A percentile compares a stretch with the other conserved stretches of the same genome.
phyloP scores from a whole-genome alignment of 2,888 invertebrate genomes.

The Eupithecia inturbata region DNA sequence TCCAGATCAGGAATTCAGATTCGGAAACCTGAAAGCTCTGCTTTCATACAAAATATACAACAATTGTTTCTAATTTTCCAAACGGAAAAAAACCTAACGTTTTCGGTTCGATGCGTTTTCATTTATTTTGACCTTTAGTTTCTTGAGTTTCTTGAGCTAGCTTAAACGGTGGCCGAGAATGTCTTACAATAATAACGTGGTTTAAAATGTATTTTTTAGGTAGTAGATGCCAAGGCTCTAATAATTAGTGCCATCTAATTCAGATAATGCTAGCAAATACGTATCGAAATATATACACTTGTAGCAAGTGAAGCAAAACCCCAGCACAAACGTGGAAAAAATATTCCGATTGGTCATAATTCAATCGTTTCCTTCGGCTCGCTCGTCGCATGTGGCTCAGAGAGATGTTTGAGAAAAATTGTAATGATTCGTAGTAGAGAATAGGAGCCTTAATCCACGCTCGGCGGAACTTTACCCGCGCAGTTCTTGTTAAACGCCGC shows the following conservation, averaged over 20 bases:
- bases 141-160: neutral
- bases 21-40: too few relatives aligned
- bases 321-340: neutral
- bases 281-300: neutral
- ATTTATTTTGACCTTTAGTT: too few relatives aligned
- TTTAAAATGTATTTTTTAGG: neutral
- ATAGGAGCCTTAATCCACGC: constrained; percentile 58
- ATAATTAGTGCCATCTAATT: neutral
- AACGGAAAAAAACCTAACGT: too few relatives aligned
- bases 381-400: neutral
- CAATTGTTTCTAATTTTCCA: too few relatives aligned
- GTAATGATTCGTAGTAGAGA: neutral
- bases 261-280: neutral
- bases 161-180: too few relatives aligned
- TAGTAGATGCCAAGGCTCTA: neutral
- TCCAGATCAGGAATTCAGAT: too few relatives aligned
- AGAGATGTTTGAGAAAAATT: neutral
- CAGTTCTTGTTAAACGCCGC: constrained; percentile 75
- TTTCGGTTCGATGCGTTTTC: too few relatives aligned
- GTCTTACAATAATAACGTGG: neutral
- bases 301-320: neutral
- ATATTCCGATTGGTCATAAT: neutral
- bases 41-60: too few relatives aligned
- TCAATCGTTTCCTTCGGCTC: neutral
- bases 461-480: constrained; percentile 70